These are phyloP conservation scores for Stegastes partitus DNA, from an alignment of 2,113 vertebrate genomes.

Conservation along the genomic window DNA sequence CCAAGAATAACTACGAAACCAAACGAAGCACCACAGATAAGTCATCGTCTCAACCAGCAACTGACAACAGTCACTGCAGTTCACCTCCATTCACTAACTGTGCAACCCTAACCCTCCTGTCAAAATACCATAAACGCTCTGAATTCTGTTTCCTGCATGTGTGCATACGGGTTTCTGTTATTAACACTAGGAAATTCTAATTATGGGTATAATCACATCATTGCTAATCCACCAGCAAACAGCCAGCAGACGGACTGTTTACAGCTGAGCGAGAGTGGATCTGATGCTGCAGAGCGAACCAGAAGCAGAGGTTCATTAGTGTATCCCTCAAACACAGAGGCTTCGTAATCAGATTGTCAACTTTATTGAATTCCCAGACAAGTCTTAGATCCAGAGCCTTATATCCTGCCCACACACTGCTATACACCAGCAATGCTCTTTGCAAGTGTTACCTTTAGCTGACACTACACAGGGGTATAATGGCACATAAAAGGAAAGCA, in stretches of 20 bases:
- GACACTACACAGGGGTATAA: not conserved
- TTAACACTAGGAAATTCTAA: constrained; percentile 9
- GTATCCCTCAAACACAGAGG: constrained; percentile 28
- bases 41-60: no score
- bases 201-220: constrained; percentile 15
- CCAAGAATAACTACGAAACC: no score
- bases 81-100: not conserved
- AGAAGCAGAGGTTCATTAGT: constrained; percentile 39
- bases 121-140: constrained; percentile 1
- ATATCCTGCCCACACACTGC: constrained; percentile 45
- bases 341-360: constrained; percentile 46
- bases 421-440: constrained; percentile 12
- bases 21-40: no score
- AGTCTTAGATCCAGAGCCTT: constrained; percentile 34
- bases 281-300: constrained; percentile 12
- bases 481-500: constrained; percentile 1
- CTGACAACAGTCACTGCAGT: no score
- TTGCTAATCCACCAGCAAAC: constrained; percentile 29
- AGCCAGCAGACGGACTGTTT: constrained; percentile 15
- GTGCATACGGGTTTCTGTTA: not conserved
- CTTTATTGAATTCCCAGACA: constrained; percentile 36
- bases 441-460: not conserved
- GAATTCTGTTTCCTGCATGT: not conserved
- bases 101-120: not conserved
- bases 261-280: constrained; percentile 31